Evolutionary conservation across 1,140 invertebrate genomes (phyloP), one percentile per base, ranked within the genome.

Genomic region (Drosophila nikananu): DNA sequence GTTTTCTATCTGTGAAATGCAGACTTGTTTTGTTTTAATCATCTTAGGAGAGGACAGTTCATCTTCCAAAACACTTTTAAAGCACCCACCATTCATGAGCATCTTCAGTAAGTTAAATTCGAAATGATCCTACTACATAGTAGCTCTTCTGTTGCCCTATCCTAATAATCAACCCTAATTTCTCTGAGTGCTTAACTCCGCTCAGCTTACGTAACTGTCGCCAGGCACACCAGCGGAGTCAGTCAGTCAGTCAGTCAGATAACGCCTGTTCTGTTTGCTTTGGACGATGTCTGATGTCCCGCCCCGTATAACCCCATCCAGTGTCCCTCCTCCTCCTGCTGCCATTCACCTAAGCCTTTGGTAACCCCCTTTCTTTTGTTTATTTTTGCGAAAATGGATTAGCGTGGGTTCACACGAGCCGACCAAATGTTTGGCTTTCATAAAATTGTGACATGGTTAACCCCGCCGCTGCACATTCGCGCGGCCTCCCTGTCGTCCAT

Each of bases 351-450:
- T 21, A 39, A 41, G 12, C 19, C 13, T 8, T 58, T 27, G 44
- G 54, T 55, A 17, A 12, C 63, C 32, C 27, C 52, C 57, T 49
- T 32, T 39, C 32, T 42, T 68, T 68, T 57, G 59, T 68, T 52
- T 67, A 42, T 49, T 63, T 80, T 87, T 83, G 84, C 84, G 80
- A 87, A 89, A 87, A 87, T 87, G 84, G 84, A 87, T 87, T 87
- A 87, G 84, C 84, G 80, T 87, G 77, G 84, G 84, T 87, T 87
- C 84, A 87, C 84, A 87, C 86, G 84, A 83, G 79, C 81, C 84
- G 84, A 75, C 73, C 80, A 83, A 87, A 83, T 87, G 84, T 87
- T 87, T 87, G 84, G 81, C 73, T 89, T 89, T 89, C 84, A 89
- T 87, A 89, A 87, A 87, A 75, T 57, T 73, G 75, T 80, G 83